Evolutionary conservation across 2,888 invertebrate genomes (phyloP), one percentile per base, ranked within the genome.

Genomic region (Morinoia aosen): DNA sequence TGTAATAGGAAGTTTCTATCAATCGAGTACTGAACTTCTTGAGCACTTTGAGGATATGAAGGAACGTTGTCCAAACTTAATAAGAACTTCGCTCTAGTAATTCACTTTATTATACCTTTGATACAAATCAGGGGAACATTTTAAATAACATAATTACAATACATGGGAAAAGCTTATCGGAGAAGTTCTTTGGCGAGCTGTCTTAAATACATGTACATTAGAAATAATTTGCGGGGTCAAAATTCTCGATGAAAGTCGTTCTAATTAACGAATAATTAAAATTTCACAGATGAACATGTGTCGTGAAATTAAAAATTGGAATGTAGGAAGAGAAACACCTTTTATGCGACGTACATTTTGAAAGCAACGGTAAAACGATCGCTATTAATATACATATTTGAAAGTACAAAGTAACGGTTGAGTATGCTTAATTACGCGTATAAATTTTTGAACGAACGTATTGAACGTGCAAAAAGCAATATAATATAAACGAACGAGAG

Each of bases 121-220:
- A 76, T 19, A 76, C 76, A 76, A 2, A 33, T 76, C 19, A 76
- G 25, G 8, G 33, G 8, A 61, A 12, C 12, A 61, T 19, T 5
- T 61, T 16, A 61, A 76, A 76, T 25, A 14, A 76, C 76, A 76
- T 12, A 76, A 76, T 76, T 76, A 76, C 76, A 76, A 76, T 33
- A 33, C 25, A 33, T 8, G 33, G 10, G 19, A 76, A 3, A 25
- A 76, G 76, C 19, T 76, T 76, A 76, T 25, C 3, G 19, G 76
- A 76, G 25, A 16, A 76, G 25, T 19, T 76, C 76, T 76, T 76
- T 76, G 76, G 76, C 76, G 25, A 76, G 76, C 76, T 76, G 76
- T 76, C 76, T 76, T 76, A 33, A 76, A 76, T 76, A 76, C 76
- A 76, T 76, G 76, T 76, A 76, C 76, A 76, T 19, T 76, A 76